Evolutionary conservation across 2,797 vertebrate species (phyloP).

Genomic region (Gobio occitaniae): DNA sequence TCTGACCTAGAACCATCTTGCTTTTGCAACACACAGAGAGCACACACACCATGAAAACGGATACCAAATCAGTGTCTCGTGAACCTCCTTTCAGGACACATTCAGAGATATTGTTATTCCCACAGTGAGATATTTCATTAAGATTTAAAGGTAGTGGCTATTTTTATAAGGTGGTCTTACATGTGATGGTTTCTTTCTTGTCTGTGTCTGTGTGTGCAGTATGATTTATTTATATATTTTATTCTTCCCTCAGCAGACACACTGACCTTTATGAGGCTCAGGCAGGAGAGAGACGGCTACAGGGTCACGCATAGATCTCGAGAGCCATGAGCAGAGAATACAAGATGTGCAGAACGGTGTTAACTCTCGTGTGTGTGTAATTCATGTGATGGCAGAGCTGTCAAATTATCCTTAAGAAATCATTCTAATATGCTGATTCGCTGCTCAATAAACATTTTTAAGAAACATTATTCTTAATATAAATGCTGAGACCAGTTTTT

Average conservation of each 20-base stretch:
- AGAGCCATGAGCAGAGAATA: constrained; percentile 40
- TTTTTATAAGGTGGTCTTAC: constrained; percentile 20
- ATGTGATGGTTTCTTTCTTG: constrained; percentile 30
- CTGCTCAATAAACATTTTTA: background rate
- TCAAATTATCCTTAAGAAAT: background rate
- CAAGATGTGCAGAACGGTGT: constrained; percentile 44
- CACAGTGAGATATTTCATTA: constrained; percentile 31
- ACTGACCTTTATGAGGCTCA: constrained; percentile 54
- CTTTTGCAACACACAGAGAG: background rate
- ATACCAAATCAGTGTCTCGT: background rate
- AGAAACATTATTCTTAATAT: background rate
- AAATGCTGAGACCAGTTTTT: background rate
- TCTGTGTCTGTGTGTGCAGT: constrained; percentile 31
- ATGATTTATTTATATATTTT: constrained; percentile 32
- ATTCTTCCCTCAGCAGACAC: constrained; percentile 43
- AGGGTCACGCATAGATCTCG: constrained; percentile 43
- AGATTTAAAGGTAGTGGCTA: background rate
- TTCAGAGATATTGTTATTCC: background rate
- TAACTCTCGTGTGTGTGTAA: constrained; percentile 23
- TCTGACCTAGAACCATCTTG: background rate
- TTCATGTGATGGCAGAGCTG: too few relatives aligned
- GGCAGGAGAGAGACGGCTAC: constrained; percentile 9
- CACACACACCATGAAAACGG: background rate
- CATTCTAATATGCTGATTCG: background rate
- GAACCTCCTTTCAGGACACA: constrained; percentile 17